phyloP scores from a whole-genome alignment of 2,888 invertebrate genomes.

The Laspeyria flexula region DNA sequence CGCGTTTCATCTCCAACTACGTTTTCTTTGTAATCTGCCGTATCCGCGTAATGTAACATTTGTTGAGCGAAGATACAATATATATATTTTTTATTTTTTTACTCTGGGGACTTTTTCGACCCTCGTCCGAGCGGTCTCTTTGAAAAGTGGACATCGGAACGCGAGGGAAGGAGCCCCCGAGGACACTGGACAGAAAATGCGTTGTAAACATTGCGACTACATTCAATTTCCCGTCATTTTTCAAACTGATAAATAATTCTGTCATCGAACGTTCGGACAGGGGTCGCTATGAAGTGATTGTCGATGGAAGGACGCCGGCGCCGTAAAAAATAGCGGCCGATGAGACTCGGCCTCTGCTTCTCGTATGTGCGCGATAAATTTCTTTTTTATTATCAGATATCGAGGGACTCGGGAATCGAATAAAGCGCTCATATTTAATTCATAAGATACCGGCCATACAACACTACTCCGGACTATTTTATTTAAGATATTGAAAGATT shows the following conservation, averaged over 20 bases:
- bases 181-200: constrained; percentile 84
- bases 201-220: constrained; percentile 87
- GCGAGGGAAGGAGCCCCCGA: constrained; percentile 85
- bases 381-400: constrained; percentile 87
- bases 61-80: constrained; percentile 79
- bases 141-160: constrained; percentile 87
- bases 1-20: constrained; percentile 58
- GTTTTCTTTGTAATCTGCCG: constrained; percentile 78
- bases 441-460: constrained; percentile 85
- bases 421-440: constrained; percentile 87
- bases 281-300: constrained; percentile 86
- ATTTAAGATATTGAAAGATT: constrained; percentile 83
- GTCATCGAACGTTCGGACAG: constrained; percentile 86
- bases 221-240: constrained; percentile 87
- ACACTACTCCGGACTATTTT: constrained; percentile 82
- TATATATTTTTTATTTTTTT: constrained; percentile 84
- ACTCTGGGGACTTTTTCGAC: constrained; percentile 86
- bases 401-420: constrained; percentile 86
- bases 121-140: constrained; percentile 86
- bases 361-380: constrained; percentile 83
- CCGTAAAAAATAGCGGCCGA: constrained; percentile 83
- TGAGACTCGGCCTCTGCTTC: constrained; percentile 67
- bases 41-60: constrained; percentile 73
- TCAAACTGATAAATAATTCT: constrained; percentile 87
- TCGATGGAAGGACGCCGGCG: constrained; percentile 76